Percentiles rank a stretch among this genome's conserved stretches.
Conservation (phyloP, 2,113 vertebrate species). For the Pterophyllum scalare region DNA sequence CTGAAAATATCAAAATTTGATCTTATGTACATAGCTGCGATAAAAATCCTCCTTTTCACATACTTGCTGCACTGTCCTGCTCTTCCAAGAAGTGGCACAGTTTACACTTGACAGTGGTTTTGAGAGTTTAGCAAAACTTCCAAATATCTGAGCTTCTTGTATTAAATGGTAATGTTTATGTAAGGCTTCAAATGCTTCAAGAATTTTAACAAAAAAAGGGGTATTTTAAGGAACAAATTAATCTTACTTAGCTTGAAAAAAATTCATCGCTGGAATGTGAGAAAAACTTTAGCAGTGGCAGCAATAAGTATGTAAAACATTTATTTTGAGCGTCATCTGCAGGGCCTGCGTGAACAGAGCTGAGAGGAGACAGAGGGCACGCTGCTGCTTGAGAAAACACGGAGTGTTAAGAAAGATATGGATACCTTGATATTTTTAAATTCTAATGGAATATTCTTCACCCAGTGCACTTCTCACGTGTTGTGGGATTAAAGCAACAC, state of each 20-base stretch:
- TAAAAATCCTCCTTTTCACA: conserved; percentile 14
- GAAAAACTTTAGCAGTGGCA: neutral
- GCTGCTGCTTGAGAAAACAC: conserved; percentile 10
- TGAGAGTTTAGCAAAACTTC: neutral
- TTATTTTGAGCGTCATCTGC: neutral
- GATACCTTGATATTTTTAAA: conserved; percentile 53
- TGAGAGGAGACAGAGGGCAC: conserved; percentile 16
- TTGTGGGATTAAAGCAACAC: neutral
- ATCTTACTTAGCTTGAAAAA: neutral
- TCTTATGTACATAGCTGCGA: neutral
- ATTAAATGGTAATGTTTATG: neutral
- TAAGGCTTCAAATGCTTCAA: neutral
- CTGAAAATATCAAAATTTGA: neutral
- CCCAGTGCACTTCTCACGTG: conserved; percentile 41
- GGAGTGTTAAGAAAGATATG: conserved; percentile 2
- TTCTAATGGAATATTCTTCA: conserved; percentile 59
- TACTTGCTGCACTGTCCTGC: neutral
- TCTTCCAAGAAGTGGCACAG: neutral
- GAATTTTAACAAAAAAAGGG: neutral
- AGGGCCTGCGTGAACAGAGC: neutral
- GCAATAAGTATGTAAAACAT: conserved; percentile 19
- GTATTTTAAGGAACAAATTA: neutral
- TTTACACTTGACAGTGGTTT: neutral
- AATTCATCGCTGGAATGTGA: neutral
- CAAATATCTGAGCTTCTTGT: neutral